Evolutionary conservation across 2,797 vertebrate genomes (phyloP).

Genomic region (Chaenodraco wilsoni): DNA sequence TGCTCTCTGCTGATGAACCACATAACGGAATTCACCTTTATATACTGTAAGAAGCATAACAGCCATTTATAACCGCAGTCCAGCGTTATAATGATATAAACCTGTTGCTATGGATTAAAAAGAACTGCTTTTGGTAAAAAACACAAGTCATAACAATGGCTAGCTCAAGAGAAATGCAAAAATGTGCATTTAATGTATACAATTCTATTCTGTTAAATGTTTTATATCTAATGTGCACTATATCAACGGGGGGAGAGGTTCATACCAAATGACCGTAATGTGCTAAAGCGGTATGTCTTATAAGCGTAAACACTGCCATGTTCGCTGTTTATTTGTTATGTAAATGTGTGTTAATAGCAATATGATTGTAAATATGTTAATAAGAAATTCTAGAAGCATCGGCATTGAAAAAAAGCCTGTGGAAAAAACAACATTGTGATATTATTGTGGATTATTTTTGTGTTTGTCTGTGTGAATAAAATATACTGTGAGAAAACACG

Average conservation of each 20-base stretch:
- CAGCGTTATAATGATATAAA: not conserved
- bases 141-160: conserved; percentile 24
- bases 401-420: conserved; percentile 42
- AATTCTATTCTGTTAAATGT: conserved; percentile 28
- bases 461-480: conserved; percentile 77
- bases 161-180: conserved; percentile 45
- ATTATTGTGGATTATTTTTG: conserved; percentile 79
- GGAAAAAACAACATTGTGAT: conserved; percentile 53
- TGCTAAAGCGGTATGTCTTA: conserved; percentile 61
- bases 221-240: conserved; percentile 78
- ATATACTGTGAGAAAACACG: conserved; percentile 55
- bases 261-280: conserved; percentile 78
- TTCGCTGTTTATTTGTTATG: conserved; percentile 56
- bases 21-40: conserved; percentile 1
- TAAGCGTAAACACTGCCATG: conserved; percentile 72
- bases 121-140: not conserved
- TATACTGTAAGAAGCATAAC: not conserved
- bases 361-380: conserved; percentile 82
- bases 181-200: conserved; percentile 48
- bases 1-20: conserved; percentile 13
- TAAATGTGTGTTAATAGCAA: conserved; percentile 66
- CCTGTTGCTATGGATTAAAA: not conserved
- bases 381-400: conserved; percentile 81
- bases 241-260: conserved; percentile 63
- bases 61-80: conserved; percentile 23